phyloP scores from a whole-genome alignment of 2,888 invertebrate species.

The Dicroscelio sp. region DNA sequence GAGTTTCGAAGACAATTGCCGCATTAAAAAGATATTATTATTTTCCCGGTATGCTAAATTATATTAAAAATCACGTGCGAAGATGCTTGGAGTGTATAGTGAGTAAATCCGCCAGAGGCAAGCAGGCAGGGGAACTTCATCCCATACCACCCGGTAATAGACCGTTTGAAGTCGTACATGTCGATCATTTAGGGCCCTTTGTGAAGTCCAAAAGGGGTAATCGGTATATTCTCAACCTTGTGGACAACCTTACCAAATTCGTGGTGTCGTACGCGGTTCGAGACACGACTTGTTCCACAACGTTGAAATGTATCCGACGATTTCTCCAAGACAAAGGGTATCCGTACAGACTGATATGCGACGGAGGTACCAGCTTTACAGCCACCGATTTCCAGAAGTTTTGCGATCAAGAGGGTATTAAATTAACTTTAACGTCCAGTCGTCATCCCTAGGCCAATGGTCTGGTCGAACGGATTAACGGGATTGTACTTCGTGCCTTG shows the following conservation, averaged over 20 bases:
- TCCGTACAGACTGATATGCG: neutral
- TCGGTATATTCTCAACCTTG: neutral
- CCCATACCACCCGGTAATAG: conserved; percentile 36
- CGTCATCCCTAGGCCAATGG: conserved; percentile 33
- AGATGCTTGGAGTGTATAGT: conserved; percentile 29
- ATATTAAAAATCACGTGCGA: conserved; percentile 42
- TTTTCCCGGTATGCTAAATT: conserved; percentile 23
- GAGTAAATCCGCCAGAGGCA: neutral
- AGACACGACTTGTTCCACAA: neutral
- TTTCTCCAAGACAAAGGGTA: neutral
- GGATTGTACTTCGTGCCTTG: neutral
- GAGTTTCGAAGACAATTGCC: neutral
- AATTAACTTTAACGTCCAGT: neutral
- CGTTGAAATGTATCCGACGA: neutral
- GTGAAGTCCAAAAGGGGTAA: neutral
- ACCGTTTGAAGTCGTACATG: conserved; percentile 28
- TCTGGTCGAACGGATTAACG: conserved; percentile 14
- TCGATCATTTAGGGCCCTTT: conserved; percentile 38
- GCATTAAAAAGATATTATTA: conserved; percentile 22
- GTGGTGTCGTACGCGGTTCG: neutral
- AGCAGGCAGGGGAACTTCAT: conserved; percentile 18
- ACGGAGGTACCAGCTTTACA: conserved; percentile 18
- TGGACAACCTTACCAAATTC: conserved; percentile 37
- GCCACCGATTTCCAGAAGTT: neutral
- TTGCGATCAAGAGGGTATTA: neutral